Conservation (phyloP, 1,140 invertebrate species). For the Atta cephalotes region DNA sequence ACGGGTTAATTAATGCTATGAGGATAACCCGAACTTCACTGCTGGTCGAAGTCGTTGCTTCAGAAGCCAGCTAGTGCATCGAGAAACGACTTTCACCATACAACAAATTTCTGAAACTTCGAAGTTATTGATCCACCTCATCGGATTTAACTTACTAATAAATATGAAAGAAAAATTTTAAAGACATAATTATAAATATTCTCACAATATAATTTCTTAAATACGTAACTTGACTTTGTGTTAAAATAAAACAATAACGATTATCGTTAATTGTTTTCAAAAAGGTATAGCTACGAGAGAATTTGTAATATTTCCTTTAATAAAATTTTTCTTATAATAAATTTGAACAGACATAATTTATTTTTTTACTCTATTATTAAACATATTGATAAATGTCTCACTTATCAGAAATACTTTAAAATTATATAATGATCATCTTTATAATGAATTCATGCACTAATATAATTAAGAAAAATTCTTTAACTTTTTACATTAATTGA, state of each 20-base stretch:
- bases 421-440: background rate
- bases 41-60: slow-evolving; percentile 39
- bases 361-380: background rate
- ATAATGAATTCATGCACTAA: background rate
- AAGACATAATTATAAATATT: background rate
- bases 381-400: no score
- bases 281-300: background rate
- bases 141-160: slow-evolving; percentile 1
- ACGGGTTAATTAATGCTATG: slow-evolving; percentile 69
- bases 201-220: background rate
- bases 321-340: background rate
- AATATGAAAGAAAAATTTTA: background rate
- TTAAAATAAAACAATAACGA: background rate
- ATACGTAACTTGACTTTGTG: background rate
- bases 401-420: background rate
- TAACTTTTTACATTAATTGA: background rate
- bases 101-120: background rate
- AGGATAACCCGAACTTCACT: slow-evolving; percentile 56
- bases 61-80: slow-evolving; percentile 27
- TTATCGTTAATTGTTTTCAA: background rate
- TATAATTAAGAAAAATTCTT: background rate
- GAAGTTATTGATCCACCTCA: background rate
- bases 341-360: background rate
- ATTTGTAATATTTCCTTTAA: background rate
- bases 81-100: slow-evolving; percentile 24